Conservation (phyloP, 2,888 invertebrate genomes). For the Ornithoptera priamus region DNA sequence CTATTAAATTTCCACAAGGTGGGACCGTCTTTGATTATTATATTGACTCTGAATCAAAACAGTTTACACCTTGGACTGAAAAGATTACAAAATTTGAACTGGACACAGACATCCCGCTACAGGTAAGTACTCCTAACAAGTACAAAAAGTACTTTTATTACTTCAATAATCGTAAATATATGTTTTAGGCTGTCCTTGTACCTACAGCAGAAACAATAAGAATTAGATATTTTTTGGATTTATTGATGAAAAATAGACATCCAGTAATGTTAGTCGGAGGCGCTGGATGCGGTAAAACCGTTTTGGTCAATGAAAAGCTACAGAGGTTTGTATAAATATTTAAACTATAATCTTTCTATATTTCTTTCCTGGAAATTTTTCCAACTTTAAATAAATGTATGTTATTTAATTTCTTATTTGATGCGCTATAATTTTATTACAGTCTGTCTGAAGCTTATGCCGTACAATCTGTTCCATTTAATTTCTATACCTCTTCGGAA, state of each 20-base stretch:
- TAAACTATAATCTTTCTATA: background rate
- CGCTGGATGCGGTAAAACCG: conserved; percentile 97
- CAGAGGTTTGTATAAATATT: conserved; percentile 60
- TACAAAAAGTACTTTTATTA: background rate
- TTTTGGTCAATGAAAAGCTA: conserved; percentile 86
- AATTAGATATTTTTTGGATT: conserved; percentile 92
- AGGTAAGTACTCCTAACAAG: conserved; percentile 70
- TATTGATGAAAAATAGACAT: conserved; percentile 91
- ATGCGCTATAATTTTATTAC: background rate
- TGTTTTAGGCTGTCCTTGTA: conserved; percentile 89
- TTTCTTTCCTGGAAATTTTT: background rate
- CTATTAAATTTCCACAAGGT: conserved; percentile 92
- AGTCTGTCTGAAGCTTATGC: conserved; percentile 91
- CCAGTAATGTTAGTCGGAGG: conserved; percentile 97
- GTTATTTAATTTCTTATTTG: background rate
- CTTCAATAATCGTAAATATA: background rate
- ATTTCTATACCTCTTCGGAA: conserved; percentile 97
- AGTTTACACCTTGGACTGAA: conserved; percentile 94
- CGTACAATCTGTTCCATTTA: conserved; percentile 95
- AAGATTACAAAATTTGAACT: conserved; percentile 93
- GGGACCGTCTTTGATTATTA: conserved; percentile 98
- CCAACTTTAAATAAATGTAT: background rate
- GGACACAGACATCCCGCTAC: conserved; percentile 94
- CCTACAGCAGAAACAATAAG: conserved; percentile 96
- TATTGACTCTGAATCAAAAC: conserved; percentile 93